These are phyloP conservation scores for Drosophila silvestris DNA, from an alignment of 2,888 invertebrate genomes.

Conservation along the genomic window DNA sequence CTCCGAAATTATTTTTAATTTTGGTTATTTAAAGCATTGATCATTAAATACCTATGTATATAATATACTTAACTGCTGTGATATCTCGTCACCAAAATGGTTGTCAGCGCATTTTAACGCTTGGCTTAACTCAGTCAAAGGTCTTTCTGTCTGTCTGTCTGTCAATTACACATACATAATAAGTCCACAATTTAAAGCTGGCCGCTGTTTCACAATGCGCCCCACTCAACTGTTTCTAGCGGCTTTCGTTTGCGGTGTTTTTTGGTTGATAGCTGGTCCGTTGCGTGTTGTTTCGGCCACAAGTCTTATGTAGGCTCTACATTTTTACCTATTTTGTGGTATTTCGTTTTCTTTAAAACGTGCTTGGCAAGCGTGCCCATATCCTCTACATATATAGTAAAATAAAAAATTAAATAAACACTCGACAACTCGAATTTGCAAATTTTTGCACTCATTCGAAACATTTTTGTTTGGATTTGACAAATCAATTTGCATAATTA, in stretches of 20 bases:
- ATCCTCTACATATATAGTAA: conserved; percentile 14
- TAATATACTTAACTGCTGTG: conserved; percentile 1
- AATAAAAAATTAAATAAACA: background rate
- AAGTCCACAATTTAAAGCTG: conserved; percentile 27
- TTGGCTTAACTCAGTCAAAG: conserved; percentile 50
- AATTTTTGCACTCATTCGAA: conserved; percentile 21
- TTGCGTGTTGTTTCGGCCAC: conserved; percentile 41
- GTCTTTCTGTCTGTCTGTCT: conserved; percentile 9
- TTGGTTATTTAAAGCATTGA: background rate
- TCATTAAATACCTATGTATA: background rate
- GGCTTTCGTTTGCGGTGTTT: background rate
- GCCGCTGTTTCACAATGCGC: conserved; percentile 26
- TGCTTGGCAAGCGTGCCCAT: conserved; percentile 72
- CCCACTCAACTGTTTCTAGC: conserved; percentile 20
- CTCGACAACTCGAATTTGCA: conserved; percentile 19
- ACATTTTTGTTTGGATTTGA: conserved; percentile 29
- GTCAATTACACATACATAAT: conserved; percentile 34
- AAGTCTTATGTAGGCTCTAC: conserved; percentile 42
- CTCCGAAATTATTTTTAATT: background rate
- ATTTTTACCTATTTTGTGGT: conserved; percentile 36
- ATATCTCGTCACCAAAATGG: conserved; percentile 41
- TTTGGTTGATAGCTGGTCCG: conserved; percentile 34
- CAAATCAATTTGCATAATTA: conserved; percentile 30
- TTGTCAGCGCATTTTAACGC: conserved; percentile 67
- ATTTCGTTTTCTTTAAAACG: conserved; percentile 58